Evolutionary conservation across 2,797 vertebrate genomes (phyloP).

Genomic region (Malacoraja senta): DNA sequence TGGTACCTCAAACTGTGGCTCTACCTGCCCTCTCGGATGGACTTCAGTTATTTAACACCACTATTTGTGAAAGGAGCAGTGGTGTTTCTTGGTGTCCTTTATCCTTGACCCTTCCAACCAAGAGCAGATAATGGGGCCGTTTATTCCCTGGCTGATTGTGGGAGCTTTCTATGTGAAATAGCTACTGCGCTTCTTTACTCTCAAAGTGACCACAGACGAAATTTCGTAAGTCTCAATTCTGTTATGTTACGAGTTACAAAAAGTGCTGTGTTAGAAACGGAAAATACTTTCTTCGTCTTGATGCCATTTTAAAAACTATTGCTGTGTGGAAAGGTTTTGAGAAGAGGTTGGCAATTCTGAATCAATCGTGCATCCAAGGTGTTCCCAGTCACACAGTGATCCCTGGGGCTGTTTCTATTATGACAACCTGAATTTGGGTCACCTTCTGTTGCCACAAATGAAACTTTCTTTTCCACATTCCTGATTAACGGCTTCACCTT

Average conservation of each 20-base stretch:
- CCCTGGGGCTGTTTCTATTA: conserved; percentile 23
- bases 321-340: background rate
- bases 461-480: background rate
- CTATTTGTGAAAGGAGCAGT: background rate
- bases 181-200: background rate
- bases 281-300: background rate
- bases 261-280: background rate
- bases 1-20: background rate
- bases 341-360: background rate
- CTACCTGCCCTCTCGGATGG: background rate
- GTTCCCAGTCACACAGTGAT: background rate
- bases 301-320: background rate
- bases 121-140: background rate
- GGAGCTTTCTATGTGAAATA: background rate
- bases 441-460: background rate
- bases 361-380: background rate
- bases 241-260: background rate
- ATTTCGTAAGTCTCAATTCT: background rate
- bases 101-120: background rate
- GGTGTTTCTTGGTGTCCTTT: background rate
- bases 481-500: background rate
- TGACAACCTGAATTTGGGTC: background rate
- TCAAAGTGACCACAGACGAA: background rate
- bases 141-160: background rate
- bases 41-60: background rate